Evolutionary conservation across 2,888 invertebrate genomes (phyloP), one percentile per base, ranked within the genome.

Genomic region (Phengaris alcon): DNA sequence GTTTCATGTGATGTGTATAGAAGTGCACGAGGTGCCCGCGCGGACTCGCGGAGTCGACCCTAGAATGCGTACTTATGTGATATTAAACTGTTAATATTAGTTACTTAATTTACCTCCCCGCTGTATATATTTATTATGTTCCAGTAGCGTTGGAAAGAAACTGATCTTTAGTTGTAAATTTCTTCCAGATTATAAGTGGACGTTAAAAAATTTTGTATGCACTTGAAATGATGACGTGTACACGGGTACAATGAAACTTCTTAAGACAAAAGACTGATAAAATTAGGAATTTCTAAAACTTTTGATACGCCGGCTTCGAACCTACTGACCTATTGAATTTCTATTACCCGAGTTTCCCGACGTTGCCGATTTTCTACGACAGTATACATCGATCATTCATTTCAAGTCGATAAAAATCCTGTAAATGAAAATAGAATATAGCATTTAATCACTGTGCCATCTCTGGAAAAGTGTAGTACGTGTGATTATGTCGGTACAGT

Each of bases 21-120:
- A 35, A 15, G 59, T 10, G 35, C 35, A 22, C 22, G 59, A 35
- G 35, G 52, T 12, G 52, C 52, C 52, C 52, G 52, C 52, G 52
- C 8, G 48, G 52, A 52, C 52, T 48, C 64, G 64, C 64, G 64
- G 85, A 83, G 80, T 81, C 86, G 83, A 85, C 84, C 85, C 87
- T 86, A 86, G 84, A 84, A 88, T 85, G 89, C 87, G 91, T 93
- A 92, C 90, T 91, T 91, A 91, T 93, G 93, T 93, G 93, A 93
- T 93, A 93, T 88, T 90, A 89, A 86, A 84, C 83, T 85, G 85
- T 84, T 85, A 55, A 75, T 86, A 87, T 86, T 88, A 88, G 86
- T 88, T 88, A 90, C 87, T 89, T 89, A 87, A 82, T 81, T 86
- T 85, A 85, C 84, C 85, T 84, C 83, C 83, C 83, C 80, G 80